Conservation (phyloP, 2,888 invertebrate species). For the Melanostoma scalare region DNA sequence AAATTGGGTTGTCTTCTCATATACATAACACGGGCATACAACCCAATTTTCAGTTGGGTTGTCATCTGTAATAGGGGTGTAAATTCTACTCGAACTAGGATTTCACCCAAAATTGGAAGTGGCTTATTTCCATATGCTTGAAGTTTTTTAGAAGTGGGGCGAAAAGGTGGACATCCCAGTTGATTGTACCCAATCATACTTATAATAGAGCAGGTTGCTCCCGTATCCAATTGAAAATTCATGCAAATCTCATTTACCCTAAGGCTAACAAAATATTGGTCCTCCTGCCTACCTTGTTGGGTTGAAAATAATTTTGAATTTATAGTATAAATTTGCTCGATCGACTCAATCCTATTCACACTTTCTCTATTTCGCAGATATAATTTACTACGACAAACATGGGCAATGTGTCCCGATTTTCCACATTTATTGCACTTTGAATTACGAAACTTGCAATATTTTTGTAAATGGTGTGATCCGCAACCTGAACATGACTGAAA, state of each 20-base stretch:
- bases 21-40: no score
- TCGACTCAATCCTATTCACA: slow-evolving; percentile 15
- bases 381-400: slow-evolving; percentile 34
- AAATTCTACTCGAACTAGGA: background rate
- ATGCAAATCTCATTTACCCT: slow-evolving; percentile 7
- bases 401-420: slow-evolving; percentile 58
- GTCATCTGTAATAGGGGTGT: no score
- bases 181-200: slow-evolving; percentile 36
- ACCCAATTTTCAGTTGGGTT: no score
- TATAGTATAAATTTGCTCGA: slow-evolving; percentile 19
- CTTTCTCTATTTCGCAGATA: slow-evolving; percentile 24
- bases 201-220: slow-evolving; percentile 32
- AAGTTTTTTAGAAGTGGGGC: slow-evolving; percentile 35
- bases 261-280: background rate
- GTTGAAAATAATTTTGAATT: background rate
- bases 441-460: slow-evolving; percentile 55
- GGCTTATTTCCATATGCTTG: slow-evolving; percentile 7
- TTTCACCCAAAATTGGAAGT: background rate
- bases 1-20: no score
- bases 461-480: slow-evolving; percentile 51
- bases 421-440: slow-evolving; percentile 56
- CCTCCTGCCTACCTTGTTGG: background rate
- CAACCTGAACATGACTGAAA: slow-evolving; percentile 59
- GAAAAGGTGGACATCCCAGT: slow-evolving; percentile 36
- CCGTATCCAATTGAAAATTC: slow-evolving; percentile 26